Conservation (phyloP, 2,113 vertebrate species). For the Arenaria interpres region DNA sequence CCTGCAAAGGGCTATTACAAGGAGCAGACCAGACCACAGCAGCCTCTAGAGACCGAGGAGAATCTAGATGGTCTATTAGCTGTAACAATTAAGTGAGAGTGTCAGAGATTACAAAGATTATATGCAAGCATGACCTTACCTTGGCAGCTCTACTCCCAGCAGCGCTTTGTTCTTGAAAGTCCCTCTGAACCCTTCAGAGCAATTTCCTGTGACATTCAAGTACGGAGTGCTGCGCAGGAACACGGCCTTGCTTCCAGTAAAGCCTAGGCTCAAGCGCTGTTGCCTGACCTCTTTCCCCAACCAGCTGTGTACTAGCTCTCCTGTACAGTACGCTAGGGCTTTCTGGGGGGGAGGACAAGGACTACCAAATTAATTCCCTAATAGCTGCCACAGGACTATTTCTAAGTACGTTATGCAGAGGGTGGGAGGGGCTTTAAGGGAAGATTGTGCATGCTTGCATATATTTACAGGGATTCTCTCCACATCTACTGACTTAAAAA, state of each 20-base stretch:
- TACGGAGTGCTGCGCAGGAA: neutral
- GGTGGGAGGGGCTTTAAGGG: conserved; percentile 11
- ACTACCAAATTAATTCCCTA: neutral
- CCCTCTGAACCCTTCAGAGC: neutral
- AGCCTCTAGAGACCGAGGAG: neutral
- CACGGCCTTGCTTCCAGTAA: neutral
- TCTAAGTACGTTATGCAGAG: conserved; percentile 39
- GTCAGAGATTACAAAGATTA: neutral
- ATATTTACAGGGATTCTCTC: conserved; percentile 60
- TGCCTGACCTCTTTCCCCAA: neutral
- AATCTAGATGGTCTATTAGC: neutral
- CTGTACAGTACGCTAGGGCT: neutral
- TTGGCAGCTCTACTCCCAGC: neutral
- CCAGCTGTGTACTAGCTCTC: neutral
- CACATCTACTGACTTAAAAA: conserved; percentile 43
- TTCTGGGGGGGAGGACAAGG: neutral
- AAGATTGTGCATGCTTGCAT: conserved; percentile 62
- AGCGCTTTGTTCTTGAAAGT: neutral
- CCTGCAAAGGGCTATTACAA: neutral
- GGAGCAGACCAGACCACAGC: neutral
- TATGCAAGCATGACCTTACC: conserved; percentile 29
- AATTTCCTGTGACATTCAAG: neutral
- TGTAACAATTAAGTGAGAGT: neutral
- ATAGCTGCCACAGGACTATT: conserved; percentile 44
- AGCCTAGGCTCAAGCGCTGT: neutral